These are phyloP conservation scores for Megaptera novaeangliae DNA, from an alignment of 2,113 vertebrate species.

Conservation along the genomic window DNA sequence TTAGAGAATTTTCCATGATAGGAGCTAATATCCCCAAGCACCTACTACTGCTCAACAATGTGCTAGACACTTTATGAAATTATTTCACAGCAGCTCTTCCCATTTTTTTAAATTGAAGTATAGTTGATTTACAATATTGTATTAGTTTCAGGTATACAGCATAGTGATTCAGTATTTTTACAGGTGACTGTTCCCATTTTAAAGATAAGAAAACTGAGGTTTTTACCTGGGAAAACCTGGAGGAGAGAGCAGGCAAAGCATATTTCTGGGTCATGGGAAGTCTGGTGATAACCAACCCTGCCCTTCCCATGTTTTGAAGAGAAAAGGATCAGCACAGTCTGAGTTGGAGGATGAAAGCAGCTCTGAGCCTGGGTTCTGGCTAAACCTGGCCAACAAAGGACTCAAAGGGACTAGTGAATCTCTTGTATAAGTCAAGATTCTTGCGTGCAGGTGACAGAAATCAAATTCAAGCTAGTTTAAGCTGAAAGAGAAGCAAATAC, in stretches of 20 bases:
- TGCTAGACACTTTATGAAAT: background rate
- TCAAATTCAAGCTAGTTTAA: background rate
- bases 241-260: background rate
- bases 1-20: background rate
- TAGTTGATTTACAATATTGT: background rate
- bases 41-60: background rate
- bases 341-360: background rate
- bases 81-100: background rate
- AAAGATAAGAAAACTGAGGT: background rate
- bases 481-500: background rate
- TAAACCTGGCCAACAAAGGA: background rate
- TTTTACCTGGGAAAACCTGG: background rate
- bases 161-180: background rate
- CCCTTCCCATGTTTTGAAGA: background rate
- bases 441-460: background rate
- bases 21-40: background rate
- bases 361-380: background rate
- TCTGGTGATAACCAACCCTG: background rate
- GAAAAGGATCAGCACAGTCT: background rate
- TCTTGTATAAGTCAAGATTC: background rate
- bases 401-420: background rate
- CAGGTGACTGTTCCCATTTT: background rate
- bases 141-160: background rate
- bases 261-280: background rate
- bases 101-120: background rate